phyloP scores from a whole-genome alignment of 2,888 invertebrate genomes.

The Ennomos quercinarius region DNA sequence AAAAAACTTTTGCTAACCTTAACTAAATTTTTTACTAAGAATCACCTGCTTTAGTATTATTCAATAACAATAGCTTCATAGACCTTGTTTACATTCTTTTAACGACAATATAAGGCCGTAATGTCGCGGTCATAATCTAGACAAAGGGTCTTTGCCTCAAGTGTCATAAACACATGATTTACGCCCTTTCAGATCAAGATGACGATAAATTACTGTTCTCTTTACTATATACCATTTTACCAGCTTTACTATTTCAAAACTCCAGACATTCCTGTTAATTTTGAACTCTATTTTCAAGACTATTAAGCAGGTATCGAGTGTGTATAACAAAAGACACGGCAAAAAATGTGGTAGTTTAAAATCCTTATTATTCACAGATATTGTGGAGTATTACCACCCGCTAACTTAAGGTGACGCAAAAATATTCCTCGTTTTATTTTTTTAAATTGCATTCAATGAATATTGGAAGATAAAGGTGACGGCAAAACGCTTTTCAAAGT shows the following conservation, averaged over 20 bases:
- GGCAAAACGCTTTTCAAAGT: slow-evolving; percentile 5
- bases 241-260: slow-evolving; percentile 37
- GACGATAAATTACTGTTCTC: slow-evolving; percentile 80
- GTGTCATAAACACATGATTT: slow-evolving; percentile 85
- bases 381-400: slow-evolving; percentile 79
- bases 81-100: slow-evolving; percentile 68
- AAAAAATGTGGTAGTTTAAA: slow-evolving; percentile 51
- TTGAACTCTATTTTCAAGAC: slow-evolving; percentile 45
- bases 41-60: slow-evolving; percentile 16
- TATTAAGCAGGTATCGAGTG: slow-evolving; percentile 28
- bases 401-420: slow-evolving; percentile 75
- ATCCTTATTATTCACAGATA: slow-evolving; percentile 79
- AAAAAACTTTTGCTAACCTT: slow-evolving; percentile 6
- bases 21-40: slow-evolving; percentile 12
- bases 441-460: slow-evolving; percentile 45
- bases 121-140: slow-evolving; percentile 58
- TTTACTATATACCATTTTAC: slow-evolving; percentile 65
- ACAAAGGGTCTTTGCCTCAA: slow-evolving; percentile 69
- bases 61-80: slow-evolving; percentile 53
- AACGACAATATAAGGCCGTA: slow-evolving; percentile 65
- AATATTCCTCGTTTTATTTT: slow-evolving; percentile 48
- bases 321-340: slow-evolving; percentile 21
- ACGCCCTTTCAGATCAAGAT: slow-evolving; percentile 80
- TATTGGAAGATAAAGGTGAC: slow-evolving; percentile 45
- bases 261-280: slow-evolving; percentile 30